phyloP scores from a whole-genome alignment of 2,797 vertebrate genomes.

The Helostoma temminkii region DNA sequence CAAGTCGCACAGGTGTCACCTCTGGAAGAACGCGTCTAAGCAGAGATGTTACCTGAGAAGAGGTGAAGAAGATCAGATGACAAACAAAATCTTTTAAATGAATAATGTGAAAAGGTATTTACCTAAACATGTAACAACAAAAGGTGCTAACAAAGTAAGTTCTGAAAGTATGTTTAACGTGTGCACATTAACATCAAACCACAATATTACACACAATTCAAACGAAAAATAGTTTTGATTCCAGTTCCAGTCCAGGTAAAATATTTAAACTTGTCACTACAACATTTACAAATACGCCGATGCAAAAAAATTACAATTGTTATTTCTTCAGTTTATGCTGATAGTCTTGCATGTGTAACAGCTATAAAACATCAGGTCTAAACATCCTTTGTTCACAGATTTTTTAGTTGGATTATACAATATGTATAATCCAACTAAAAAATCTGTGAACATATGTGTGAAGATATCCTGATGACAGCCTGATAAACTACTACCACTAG shows the following conservation, averaged over 20 bases:
- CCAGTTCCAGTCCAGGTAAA: not conserved
- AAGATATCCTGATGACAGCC: too few species aligned
- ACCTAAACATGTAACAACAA: not conserved
- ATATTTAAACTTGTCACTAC: too few species aligned
- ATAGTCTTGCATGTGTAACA: not conserved
- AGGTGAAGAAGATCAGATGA: not conserved
- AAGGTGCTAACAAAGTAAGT: too few species aligned
- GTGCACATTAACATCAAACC: not conserved
- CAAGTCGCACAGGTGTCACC: conserved; percentile 95
- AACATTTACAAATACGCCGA: too few species aligned
- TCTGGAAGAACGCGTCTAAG: conserved; percentile 96
- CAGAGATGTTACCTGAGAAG: conserved; percentile 92
- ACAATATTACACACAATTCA: not conserved
- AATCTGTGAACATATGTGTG: too few species aligned
- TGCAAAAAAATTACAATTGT: not conserved
- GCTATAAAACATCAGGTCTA: not conserved
- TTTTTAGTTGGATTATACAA: too few species aligned
- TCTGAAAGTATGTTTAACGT: not conserved
- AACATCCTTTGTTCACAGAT: not conserved
- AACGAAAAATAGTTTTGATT: not conserved
- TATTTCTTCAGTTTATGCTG: not conserved
- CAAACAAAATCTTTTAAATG: not conserved
- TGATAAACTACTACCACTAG: too few species aligned
- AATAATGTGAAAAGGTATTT: not conserved
- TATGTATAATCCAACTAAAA: not conserved